Evolutionary conservation across 1,140 invertebrate species (phyloP), one percentile per base, ranked within the genome.

Genomic region (Elymnias hypermnestra): DNA sequence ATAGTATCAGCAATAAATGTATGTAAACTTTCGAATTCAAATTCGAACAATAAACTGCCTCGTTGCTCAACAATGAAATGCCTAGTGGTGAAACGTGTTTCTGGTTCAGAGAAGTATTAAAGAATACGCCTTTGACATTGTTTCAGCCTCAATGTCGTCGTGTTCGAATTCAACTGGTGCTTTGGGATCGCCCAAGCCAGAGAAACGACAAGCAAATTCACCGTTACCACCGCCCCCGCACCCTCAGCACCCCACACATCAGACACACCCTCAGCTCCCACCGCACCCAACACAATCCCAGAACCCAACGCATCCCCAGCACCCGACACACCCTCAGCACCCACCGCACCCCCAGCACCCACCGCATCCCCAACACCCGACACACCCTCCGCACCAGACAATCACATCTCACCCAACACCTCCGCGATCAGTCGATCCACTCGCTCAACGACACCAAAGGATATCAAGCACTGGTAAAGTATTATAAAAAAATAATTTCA

Each of bases 131-230:
- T 4, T 33, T 43, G 15, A n/a, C n/a, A n/a, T n/a, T n/a, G 12
- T 17, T 23, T 29, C 19, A 90, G 92, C 91, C 7, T 94, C 94
- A 1, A 93, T 93, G 14, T 94, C 93, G 2, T 93, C 92, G 46
- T 91, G 90, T 38, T 90, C 89, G 3, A 94, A 92, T 59, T 93
- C 92, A 2, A 89, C 92, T 29, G 89, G 91, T 29, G 92, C 92
- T 63, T 78, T 93, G 9, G 91, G 92, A 13, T 95, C 94, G 0
- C 94, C 94, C 0, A 94, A 95, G 70, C 93, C 93, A 0, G 94
- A 95, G 77, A 94, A 95, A 79, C 89, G 94, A n/a, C 93, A 94
- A 73, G 94, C 93, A 1, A 95, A 95, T 78, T 95, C 93, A 0
- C 94, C 94, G 0, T 67, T 94, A 19, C 93, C 94, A 6, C 93